Conservation (phyloP, 2,888 invertebrate species). For the Autographa pulchrina region DNA sequence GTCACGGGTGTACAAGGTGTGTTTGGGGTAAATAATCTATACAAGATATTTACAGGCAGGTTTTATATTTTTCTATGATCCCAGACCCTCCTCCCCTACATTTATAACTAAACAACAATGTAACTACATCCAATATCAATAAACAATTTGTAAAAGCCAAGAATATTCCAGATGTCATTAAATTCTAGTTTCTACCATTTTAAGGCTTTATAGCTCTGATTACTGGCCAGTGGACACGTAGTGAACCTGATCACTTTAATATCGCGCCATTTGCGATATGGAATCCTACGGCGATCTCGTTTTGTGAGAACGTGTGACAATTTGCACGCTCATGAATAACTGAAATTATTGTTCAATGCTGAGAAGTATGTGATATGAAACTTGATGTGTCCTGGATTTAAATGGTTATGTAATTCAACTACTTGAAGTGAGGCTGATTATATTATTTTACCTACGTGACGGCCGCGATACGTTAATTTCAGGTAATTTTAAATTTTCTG, state of each 20-base stretch:
- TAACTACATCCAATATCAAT: neutral
- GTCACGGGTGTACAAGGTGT: too few relatives aligned
- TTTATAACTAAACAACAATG: neutral
- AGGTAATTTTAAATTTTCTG: too few relatives aligned
- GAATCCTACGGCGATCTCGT: conserved; percentile 16
- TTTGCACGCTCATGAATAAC: conserved; percentile 40
- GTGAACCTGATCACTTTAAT: conserved; percentile 34
- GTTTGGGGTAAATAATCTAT: too few relatives aligned
- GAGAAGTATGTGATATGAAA: neutral
- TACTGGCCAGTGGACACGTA: neutral
- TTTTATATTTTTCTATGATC: too few relatives aligned
- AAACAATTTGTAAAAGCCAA: neutral
- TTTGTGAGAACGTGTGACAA: conserved; percentile 46
- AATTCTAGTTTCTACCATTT: conserved; percentile 10
- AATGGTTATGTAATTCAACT: neutral
- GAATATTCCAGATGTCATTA: conserved; percentile 1
- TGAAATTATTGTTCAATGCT: neutral
- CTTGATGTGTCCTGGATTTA: neutral
- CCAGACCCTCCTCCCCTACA: neutral
- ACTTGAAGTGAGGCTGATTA: neutral
- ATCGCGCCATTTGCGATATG: neutral
- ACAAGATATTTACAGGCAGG: too few relatives aligned
- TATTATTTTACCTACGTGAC: too few relatives aligned
- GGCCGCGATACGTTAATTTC: too few relatives aligned
- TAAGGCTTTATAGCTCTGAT: neutral